phyloP scores from a whole-genome alignment of 2,797 vertebrate species.

The Chloroceryle inda region DNA sequence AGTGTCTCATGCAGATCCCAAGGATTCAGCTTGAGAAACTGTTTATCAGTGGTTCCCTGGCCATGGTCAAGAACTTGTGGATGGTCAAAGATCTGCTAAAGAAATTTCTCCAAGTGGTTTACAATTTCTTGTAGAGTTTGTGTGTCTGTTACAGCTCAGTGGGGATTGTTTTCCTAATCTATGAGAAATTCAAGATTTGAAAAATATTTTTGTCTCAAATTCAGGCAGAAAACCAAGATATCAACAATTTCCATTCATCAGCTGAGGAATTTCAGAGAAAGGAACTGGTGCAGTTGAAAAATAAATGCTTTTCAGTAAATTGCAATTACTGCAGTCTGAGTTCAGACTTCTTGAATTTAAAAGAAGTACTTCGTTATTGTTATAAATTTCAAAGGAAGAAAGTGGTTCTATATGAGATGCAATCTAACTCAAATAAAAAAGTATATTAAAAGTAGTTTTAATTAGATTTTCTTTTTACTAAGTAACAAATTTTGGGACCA shows the following conservation, averaged over 20 bases:
- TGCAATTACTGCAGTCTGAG: neutral
- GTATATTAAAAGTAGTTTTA: neutral
- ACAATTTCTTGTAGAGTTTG: fast-evolving
- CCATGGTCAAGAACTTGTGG: neutral
- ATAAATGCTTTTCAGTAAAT: neutral
- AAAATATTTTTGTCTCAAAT: neutral
- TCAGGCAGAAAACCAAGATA: neutral
- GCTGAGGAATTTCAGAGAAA: neutral
- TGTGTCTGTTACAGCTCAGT: neutral
- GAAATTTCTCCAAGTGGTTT: neutral
- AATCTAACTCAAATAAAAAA: neutral
- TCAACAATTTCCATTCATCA: neutral
- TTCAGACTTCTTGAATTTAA: neutral
- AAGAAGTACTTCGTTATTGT: neutral
- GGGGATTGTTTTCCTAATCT: neutral
- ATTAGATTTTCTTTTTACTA: neutral
- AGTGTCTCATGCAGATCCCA: neutral
- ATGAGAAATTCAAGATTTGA: neutral
- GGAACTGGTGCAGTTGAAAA: neutral
- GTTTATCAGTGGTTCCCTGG: neutral
- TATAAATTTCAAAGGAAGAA: conserved; percentile 19
- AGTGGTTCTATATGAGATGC: neutral
- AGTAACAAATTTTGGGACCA: neutral
- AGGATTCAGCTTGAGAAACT: neutral
- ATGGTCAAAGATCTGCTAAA: neutral